Evolutionary conservation across 1,140 invertebrate species (phyloP).

Genomic region (Drosophila pachea): DNA sequence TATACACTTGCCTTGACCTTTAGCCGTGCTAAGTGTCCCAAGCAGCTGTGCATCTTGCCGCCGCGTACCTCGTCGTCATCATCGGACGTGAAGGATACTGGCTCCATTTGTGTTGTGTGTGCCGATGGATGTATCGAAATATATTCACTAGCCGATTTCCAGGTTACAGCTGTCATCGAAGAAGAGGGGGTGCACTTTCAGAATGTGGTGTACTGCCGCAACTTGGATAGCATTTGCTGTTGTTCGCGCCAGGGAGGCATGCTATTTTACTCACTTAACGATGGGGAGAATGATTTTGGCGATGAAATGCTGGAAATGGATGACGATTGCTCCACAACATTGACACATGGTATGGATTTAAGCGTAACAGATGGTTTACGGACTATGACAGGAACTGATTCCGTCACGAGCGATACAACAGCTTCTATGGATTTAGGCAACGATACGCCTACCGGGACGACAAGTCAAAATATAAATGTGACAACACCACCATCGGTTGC

Average conservation of each 20-base stretch:
- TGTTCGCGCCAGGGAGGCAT: conserved; percentile 88
- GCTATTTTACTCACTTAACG: conserved; percentile 89
- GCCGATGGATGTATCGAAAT: conserved; percentile 85
- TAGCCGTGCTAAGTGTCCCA: conserved; percentile 82
- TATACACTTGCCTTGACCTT: conserved; percentile 83
- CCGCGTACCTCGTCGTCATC: conserved; percentile 26
- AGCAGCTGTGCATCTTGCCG: conserved; percentile 85
- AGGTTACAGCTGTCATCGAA: conserved; percentile 82
- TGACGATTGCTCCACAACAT: conserved; percentile 79
- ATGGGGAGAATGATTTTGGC: conserved; percentile 84
- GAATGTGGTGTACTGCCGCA: conserved; percentile 87
- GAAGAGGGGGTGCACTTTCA: conserved; percentile 85
- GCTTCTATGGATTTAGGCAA: conserved; percentile 47
- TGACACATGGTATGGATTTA: conserved; percentile 56
- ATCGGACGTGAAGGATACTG: conserved; percentile 63
- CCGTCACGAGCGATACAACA: conserved; percentile 6
- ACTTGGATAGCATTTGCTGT: conserved; percentile 90
- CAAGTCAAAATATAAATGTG: conserved; percentile 38
- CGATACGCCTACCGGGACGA: conserved; percentile 13
- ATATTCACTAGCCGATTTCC: conserved; percentile 83
- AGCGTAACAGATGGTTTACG: conserved; percentile 61
- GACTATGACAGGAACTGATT: conserved; percentile 9
- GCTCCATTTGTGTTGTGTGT: conserved; percentile 81
- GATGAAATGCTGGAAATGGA: conserved; percentile 85
- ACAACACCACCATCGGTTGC: conserved; percentile 60